Base-by-base conservation (phyloP, 1,140 invertebrate species). In the Oncopeltus fasciatus region DNA sequence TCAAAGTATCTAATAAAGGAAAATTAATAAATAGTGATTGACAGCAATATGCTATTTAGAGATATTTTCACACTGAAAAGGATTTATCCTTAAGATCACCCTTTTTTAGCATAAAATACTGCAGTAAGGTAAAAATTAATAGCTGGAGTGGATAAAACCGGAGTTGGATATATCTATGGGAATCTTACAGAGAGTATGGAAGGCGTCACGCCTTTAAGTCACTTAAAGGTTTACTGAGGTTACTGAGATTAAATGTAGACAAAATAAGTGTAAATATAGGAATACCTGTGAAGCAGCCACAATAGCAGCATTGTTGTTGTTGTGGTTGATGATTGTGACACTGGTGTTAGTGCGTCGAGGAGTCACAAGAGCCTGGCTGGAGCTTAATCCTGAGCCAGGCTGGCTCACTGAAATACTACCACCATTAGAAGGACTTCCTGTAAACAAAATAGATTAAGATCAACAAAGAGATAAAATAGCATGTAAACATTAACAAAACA, bases 341-440 rank as follows among this genome's bases (percentile, higher is more conserved):
- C 81, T 85, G 12, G 83, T 86, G 70, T 85, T 85, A 69, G 65
- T 60, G 59, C 80, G 74, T 5, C 83, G 75, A 29, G 83, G 78
- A 62, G 81, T 80, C 64, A 83, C 82, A 64, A 78, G 73, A 4
- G 81, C 58, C 47, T 67, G 67, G 59, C 63, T 67, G 5, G 59
- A 49, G 31, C 63, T 65, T 51, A 66, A 59, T 4, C 60, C 62
- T 16, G 59, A 82, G 12, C 77, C 78, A 0, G 81, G 80, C 38
- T 68, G 67, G 26, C 65, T 64, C 24, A 66, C 65, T 21, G 62
- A 59, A 46, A 66, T 60, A 56, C 21, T 49, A n/a, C n/a, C 31
- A 5, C 31, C 31, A 38, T 14, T 38, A 8, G 31, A 38, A 8
- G 5, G 31, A 14, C 14, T 38, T 38, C 5, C 31, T 38, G 31